Evolutionary conservation across 2,888 invertebrate genomes (phyloP), one percentile per base, ranked within the genome.

Genomic region (Dichetophora obliterata): DNA sequence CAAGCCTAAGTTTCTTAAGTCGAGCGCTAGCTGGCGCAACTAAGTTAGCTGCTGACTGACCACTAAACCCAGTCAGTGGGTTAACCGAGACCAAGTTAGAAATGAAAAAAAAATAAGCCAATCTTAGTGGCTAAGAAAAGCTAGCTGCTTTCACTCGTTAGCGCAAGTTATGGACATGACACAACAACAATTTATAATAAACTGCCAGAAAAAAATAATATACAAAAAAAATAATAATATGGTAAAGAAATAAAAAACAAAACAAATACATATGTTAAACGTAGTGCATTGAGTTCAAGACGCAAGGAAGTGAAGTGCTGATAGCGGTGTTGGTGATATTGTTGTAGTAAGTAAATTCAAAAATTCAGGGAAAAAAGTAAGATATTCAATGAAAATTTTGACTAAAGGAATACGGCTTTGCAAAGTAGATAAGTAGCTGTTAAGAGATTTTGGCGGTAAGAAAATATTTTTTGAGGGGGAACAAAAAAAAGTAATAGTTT

Each of bases 161-260:
- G 68, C 14, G n/a, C 65, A 37, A 31, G 65, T 65, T 65, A 65
- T 37, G 65, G 65, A 34, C 65, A 16, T 31, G 65, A 37, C 34
- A 37, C 22, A 68, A 61, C 59, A 75, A 68, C 59, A 61, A 75
- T 54, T 68, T 65, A 54, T 75, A 66, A 75, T 75, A 74, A 52
- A 37, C 3, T 65, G 50, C 5, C 22, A 63, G 37, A 37, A 52
- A 27, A 59, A 5, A 9, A 24, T 16, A 48, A 24, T 48, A 72
- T n/a, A n/a, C n/a, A n/a, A n/a, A n/a, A n/a, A n/a, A n/a, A n/a
- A n/a, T n/a, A n/a, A n/a, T n/a, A n/a, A n/a, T n/a, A n/a, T n/a
- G n/a, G n/a, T n/a, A 61, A 22, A 77, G 71, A 79, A 75, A 72
- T 75, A 75, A 57, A 65, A 63, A 75, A 79, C 69, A 24, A 52